Conservation (phyloP, 2,797 vertebrate genomes). For the Rhinatrema bivittatum region DNA sequence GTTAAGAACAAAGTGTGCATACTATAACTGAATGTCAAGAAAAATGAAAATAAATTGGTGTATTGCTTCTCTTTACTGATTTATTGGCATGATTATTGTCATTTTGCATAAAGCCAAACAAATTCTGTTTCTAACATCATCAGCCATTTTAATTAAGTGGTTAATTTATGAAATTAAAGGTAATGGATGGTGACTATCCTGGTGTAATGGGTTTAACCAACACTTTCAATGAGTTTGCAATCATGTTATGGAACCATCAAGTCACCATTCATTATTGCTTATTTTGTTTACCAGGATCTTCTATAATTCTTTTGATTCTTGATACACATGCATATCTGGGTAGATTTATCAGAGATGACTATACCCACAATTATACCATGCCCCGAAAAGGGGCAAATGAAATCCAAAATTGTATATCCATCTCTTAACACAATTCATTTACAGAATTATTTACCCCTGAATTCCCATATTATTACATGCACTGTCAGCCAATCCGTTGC, state of each 20-base stretch:
- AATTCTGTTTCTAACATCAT: constrained; percentile 68
- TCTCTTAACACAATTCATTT: too few species aligned
- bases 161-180: constrained; percentile 65
- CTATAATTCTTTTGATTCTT: constrained; percentile 68
- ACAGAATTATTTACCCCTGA: too few species aligned
- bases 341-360: too few species aligned
- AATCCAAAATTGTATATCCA: too few species aligned
- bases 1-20: constrained; percentile 59
- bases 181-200: constrained; percentile 74
- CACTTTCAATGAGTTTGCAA: constrained; percentile 67
- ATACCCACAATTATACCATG: too few species aligned
- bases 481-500: too few species aligned
- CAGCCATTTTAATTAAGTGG: constrained; percentile 71
- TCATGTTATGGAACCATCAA: constrained; percentile 48
- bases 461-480: too few species aligned
- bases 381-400: too few species aligned
- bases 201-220: constrained; percentile 75
- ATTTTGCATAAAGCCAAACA: constrained; percentile 51
- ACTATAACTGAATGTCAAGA: constrained; percentile 67
- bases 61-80: constrained; percentile 69
- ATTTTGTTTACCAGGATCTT: constrained; percentile 65
- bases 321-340: too few species aligned
- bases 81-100: constrained; percentile 63
- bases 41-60: constrained; percentile 72
- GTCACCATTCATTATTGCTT: constrained; percentile 59